Conservation (phyloP, 2,113 vertebrate genomes). For the Noturus placidus region DNA sequence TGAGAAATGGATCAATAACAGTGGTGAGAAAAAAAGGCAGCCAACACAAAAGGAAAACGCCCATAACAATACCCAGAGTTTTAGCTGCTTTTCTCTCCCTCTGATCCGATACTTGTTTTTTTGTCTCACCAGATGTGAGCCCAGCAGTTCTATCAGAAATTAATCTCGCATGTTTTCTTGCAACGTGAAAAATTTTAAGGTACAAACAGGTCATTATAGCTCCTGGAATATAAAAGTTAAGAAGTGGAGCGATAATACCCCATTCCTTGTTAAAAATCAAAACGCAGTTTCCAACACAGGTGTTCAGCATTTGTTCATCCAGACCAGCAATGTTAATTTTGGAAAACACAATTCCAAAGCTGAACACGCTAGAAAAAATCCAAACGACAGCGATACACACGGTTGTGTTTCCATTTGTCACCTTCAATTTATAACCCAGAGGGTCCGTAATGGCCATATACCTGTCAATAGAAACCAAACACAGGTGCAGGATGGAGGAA, state of each 20-base stretch:
- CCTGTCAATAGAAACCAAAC: slow-evolving; percentile 55
- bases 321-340: slow-evolving; percentile 38
- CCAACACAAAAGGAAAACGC: slow-evolving; percentile 48
- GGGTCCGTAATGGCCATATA: slow-evolving; percentile 54
- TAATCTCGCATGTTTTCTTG: slow-evolving; percentile 38
- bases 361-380: slow-evolving; percentile 47
- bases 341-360: slow-evolving; percentile 44
- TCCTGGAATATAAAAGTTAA: slow-evolving; percentile 47
- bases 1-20: slow-evolving; percentile 43
- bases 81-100: slow-evolving; percentile 37
- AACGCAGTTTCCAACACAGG: slow-evolving; percentile 48
- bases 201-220: slow-evolving; percentile 46
- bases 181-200: slow-evolving; percentile 51
- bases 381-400: slow-evolving; percentile 43
- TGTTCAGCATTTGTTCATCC: slow-evolving; percentile 31
- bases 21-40: slow-evolving; percentile 46
- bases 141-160: slow-evolving; percentile 37
- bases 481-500: slow-evolving; percentile 49
- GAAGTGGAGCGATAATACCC: slow-evolving; percentile 44
- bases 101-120: slow-evolving; percentile 19
- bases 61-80: slow-evolving; percentile 51
- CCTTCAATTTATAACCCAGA: slow-evolving; percentile 37
- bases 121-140: background rate
- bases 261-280: slow-evolving; percentile 52
- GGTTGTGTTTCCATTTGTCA: slow-evolving; percentile 41